Evolutionary conservation across 2,797 vertebrate species (phyloP).

Genomic region (Hippoglossus hippoglossus): DNA sequence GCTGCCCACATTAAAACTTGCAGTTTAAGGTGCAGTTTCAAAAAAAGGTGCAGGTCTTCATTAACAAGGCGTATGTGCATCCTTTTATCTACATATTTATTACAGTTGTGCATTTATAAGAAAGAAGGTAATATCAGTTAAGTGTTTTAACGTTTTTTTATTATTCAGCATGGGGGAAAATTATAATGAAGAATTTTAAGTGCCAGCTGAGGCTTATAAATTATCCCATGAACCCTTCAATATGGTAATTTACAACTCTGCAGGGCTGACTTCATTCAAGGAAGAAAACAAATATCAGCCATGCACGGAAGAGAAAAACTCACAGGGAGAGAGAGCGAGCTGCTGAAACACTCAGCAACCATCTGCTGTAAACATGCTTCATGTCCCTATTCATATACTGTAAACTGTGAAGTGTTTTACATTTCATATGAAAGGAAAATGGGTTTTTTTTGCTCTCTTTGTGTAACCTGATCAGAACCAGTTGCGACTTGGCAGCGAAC

Average conservation of each 20-base stretch:
- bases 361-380: slow-evolving; percentile 53
- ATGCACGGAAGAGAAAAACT: slow-evolving; percentile 48
- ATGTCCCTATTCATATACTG: slow-evolving; percentile 26
- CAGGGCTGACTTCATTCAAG: slow-evolving; percentile 59
- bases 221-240: slow-evolving; percentile 64
- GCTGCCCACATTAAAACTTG: slow-evolving; percentile 26
- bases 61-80: slow-evolving; percentile 13
- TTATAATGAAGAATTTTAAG: slow-evolving; percentile 65
- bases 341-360: slow-evolving; percentile 50
- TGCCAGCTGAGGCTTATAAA: slow-evolving; percentile 69
- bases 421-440: slow-evolving; percentile 24
- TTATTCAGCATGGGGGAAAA: slow-evolving; percentile 53
- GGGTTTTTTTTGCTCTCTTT: slow-evolving; percentile 2
- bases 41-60: background rate
- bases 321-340: slow-evolving; percentile 37
- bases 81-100: slow-evolving; percentile 58
- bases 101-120: slow-evolving; percentile 44
- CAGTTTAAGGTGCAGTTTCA: background rate
- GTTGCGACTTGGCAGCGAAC: background rate
- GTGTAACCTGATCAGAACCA: slow-evolving; percentile 1
- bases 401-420: slow-evolving; percentile 17
- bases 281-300: slow-evolving; percentile 65
- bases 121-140: slow-evolving; percentile 56
- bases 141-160: slow-evolving; percentile 62
- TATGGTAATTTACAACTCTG: slow-evolving; percentile 65